Evolutionary conservation across 2,888 invertebrate species (phyloP).

Genomic region (Aphodius granarius): DNA sequence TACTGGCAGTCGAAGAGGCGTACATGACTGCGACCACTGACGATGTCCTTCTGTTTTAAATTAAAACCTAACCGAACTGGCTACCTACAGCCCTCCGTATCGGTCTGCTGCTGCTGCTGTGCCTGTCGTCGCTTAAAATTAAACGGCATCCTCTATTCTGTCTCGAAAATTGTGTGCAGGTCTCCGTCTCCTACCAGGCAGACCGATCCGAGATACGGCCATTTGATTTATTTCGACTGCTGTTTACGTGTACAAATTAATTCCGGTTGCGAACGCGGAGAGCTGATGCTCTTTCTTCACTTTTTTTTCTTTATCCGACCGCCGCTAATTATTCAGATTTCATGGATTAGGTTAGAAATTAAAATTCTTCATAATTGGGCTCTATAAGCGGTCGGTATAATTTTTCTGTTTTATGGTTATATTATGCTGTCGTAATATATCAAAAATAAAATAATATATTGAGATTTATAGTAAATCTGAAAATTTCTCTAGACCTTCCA

Average conservation of each 20-base stretch:
- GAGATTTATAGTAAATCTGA: too few species aligned
- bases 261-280: slow-evolving; percentile 16
- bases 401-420: not conserved
- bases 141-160: not conserved
- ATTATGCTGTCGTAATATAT: too few species aligned
- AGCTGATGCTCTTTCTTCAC: not conserved
- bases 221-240: slow-evolving; percentile 24
- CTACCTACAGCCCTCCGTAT: not conserved
- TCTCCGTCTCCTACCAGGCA: slow-evolving; percentile 1
- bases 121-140: not conserved
- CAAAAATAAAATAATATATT: too few species aligned
- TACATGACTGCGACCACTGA: slow-evolving; percentile 16
- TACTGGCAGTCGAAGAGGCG: slow-evolving; percentile 14
- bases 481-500: too few species aligned
- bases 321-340: slow-evolving; percentile 11
- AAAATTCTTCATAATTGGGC: slow-evolving; percentile 13
- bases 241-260: slow-evolving; percentile 23
- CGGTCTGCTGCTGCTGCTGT: too few species aligned
- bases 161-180: not conserved
- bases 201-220: slow-evolving; percentile 9
- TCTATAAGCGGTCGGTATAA: not conserved
- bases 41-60: slow-evolving; percentile 27
- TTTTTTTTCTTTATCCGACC: not conserved
- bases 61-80: slow-evolving; percentile 6
- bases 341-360: slow-evolving; percentile 9